These are phyloP conservation scores for Thrips palmi DNA, from an alignment of 1,140 invertebrate species.

Conservation along the genomic window DNA sequence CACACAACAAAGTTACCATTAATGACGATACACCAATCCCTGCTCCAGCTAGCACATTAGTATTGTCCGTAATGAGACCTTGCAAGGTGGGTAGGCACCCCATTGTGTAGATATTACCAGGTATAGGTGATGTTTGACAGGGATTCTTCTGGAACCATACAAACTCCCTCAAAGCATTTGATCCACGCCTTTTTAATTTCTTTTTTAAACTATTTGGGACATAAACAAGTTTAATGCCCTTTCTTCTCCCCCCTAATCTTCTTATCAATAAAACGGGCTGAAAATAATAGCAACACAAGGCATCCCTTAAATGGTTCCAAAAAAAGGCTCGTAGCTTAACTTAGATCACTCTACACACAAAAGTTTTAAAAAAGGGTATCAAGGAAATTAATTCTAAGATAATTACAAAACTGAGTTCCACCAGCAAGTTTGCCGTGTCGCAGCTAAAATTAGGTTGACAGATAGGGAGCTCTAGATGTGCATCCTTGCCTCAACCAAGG, in stretches of 20 bases:
- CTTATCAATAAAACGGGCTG: background rate
- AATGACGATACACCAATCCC: slow-evolving; percentile 57
- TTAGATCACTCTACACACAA: background rate
- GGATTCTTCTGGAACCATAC: slow-evolving; percentile 32
- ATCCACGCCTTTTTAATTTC: too few relatives aligned
- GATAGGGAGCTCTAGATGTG: too few relatives aligned
- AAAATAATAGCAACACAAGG: background rate
- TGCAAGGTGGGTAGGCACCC: slow-evolving; percentile 54
- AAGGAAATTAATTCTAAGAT: too few relatives aligned
- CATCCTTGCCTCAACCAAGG: too few relatives aligned
- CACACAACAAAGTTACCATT: too few relatives aligned
- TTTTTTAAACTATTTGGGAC: too few relatives aligned
- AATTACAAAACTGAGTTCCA: too few relatives aligned
- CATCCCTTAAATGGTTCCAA: slow-evolving; percentile 7
- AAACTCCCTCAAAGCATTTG: too few relatives aligned
- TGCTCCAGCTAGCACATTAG: slow-evolving; percentile 51
- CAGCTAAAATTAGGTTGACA: too few relatives aligned
- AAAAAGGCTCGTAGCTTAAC: background rate
- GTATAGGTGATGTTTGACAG: slow-evolving; percentile 36
- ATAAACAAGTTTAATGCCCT: slow-evolving; percentile 16
- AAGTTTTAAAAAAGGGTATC: too few relatives aligned
- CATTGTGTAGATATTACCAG: slow-evolving; percentile 41
- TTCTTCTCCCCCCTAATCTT: slow-evolving; percentile 5
- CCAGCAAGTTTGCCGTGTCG: too few relatives aligned
- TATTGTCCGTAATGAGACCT: slow-evolving; percentile 51